These are phyloP conservation scores for Stichopus chloronotus DNA, from an alignment of 35 echinoderm and acorn worm species.

Conservation along the genomic window DNA sequence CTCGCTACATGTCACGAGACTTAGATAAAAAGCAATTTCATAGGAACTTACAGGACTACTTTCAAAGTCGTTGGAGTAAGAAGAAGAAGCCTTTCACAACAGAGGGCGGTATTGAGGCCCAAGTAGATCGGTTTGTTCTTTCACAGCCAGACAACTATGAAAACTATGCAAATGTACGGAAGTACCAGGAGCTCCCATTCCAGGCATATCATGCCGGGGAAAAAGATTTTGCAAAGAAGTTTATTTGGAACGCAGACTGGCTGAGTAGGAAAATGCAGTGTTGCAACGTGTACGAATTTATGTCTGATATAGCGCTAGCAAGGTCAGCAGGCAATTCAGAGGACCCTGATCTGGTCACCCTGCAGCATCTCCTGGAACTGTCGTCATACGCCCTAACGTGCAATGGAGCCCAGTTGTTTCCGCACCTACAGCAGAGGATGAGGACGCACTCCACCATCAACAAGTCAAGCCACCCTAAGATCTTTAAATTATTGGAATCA, in stretches of 20 bases:
- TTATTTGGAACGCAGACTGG: conserved; percentile 91
- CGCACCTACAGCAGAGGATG: conserved; percentile 75
- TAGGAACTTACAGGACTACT: conserved; percentile 76
- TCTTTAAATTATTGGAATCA: conserved; percentile 73
- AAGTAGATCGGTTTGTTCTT: conserved; percentile 73
- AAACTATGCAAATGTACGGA: conserved; percentile 73
- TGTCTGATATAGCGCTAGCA: conserved; percentile 81
- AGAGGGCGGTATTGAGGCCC: conserved; percentile 87
- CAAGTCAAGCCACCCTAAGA: conserved; percentile 71
- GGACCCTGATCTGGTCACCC: conserved; percentile 70
- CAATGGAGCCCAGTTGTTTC: conserved; percentile 82
- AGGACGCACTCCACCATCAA: conserved; percentile 58
- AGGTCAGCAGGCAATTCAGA: conserved; percentile 37
- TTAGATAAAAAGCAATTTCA: conserved; percentile 63
- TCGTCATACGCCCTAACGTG: conserved; percentile 80
- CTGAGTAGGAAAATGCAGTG: conserved; percentile 69
- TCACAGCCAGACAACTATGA: conserved; percentile 72
- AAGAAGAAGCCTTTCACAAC: conserved; percentile 86
- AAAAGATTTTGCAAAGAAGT: conserved; percentile 78
- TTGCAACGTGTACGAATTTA: conserved; percentile 73
- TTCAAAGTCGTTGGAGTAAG: conserved; percentile 81
- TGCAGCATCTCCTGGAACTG: conserved; percentile 81
- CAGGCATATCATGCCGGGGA: conserved; percentile 85
- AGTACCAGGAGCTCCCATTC: conserved; percentile 83
- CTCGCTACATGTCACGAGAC: conserved; percentile 63